Conservation (phyloP, 1,140 invertebrate genomes). For the Lepidurus apus region DNA sequence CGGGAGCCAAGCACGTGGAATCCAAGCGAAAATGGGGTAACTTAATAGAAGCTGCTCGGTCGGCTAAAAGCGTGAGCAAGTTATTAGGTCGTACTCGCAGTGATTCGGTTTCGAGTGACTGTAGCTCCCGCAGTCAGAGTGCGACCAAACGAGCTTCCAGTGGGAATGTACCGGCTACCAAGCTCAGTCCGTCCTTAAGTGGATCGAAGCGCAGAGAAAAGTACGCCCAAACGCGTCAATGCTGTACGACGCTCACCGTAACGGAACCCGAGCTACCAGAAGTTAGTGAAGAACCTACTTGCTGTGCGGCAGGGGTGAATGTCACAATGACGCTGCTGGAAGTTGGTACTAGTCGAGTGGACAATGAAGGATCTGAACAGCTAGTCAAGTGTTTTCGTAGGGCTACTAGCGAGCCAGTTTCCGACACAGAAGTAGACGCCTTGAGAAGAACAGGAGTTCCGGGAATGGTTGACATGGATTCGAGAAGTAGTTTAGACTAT, state of each 20-base stretch:
- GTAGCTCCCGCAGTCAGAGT: constrained; percentile 44
- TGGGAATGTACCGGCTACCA: background rate
- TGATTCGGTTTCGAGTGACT: constrained; percentile 71
- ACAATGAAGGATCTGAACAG: background rate
- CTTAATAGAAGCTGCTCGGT: constrained; percentile 75
- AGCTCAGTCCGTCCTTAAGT: background rate
- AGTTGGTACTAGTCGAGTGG: background rate
- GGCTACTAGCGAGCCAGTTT: background rate
- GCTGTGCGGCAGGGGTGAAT: background rate
- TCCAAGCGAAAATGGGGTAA: constrained; percentile 67
- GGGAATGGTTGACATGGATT: background rate
- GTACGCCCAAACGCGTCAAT: constrained; percentile 27
- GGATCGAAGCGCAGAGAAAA: constrained; percentile 27
- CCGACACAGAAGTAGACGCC: background rate
- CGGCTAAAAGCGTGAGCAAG: constrained; percentile 57
- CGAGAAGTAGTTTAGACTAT: background rate
- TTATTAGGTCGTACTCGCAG: constrained; percentile 67
- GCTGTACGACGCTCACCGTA: constrained; percentile 18
- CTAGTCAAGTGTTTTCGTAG: background rate
- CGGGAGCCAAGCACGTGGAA: constrained; percentile 43
- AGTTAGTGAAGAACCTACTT: constrained; percentile 26
- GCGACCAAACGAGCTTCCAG: constrained; percentile 21
- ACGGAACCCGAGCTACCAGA: constrained; percentile 32
- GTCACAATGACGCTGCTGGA: background rate
- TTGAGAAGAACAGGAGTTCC: background rate